A percentile compares a stretch with the other conserved stretches of the same genome.
phyloP scores from a whole-genome alignment of 1,140 invertebrate species.

The Manduca sexta region DNA sequence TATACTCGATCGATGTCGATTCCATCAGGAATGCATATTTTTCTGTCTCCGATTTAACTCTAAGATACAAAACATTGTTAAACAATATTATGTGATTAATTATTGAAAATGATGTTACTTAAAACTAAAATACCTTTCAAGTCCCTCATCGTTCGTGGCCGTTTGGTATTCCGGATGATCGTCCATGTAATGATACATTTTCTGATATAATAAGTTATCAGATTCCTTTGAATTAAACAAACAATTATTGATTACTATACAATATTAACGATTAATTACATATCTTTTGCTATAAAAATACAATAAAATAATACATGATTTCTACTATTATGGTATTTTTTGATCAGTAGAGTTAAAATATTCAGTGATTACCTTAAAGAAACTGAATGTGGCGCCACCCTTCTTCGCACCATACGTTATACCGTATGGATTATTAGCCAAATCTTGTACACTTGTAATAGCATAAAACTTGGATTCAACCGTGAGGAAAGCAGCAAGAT shows the following conservation, averaged over 20 bases:
- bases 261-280: too few relatives aligned
- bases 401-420: constrained; percentile 92
- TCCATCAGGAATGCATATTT: constrained; percentile 93
- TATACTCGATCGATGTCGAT: constrained; percentile 86
- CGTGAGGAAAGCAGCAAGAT: constrained; percentile 97
- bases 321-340: too few relatives aligned
- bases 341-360: neutral
- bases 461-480: constrained; percentile 88
- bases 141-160: constrained; percentile 81
- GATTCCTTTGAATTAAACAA: too few relatives aligned
- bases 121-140: constrained; percentile 72
- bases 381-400: constrained; percentile 86
- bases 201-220: constrained; percentile 81
- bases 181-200: constrained; percentile 88
- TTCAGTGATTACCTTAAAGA: constrained; percentile 82
- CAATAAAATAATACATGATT: too few relatives aligned
- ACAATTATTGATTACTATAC: too few relatives aligned
- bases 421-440: constrained; percentile 79
- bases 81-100: neutral
- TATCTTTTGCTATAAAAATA: too few relatives aligned
- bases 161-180: constrained; percentile 80
- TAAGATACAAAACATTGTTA: constrained; percentile 21
- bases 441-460: constrained; percentile 89
- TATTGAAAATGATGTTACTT: neutral
- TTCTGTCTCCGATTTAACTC: constrained; percentile 73